Conservation (phyloP, 2,797 vertebrate species). For the Netta rufina region DNA sequence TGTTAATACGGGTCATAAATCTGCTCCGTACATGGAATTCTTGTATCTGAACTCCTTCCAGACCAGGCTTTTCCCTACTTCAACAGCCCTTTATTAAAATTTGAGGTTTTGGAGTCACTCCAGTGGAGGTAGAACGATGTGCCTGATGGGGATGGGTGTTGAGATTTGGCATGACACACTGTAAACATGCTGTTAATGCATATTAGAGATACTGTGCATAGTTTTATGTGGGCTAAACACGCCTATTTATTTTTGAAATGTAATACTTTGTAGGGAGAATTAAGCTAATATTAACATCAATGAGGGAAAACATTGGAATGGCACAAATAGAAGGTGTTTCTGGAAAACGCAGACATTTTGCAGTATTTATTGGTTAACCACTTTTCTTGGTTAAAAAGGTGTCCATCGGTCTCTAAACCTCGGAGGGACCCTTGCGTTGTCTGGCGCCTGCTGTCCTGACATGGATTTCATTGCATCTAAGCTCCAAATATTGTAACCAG, state of each 20-base stretch:
- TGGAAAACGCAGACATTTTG: not conserved
- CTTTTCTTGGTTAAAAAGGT: not conserved
- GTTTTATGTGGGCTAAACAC: slow-evolving; percentile 19
- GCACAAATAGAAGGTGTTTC: not conserved
- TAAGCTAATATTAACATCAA: not conserved
- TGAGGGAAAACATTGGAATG: not conserved
- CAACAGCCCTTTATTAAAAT: slow-evolving; percentile 23
- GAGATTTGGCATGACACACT: not conserved
- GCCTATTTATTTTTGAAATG: not conserved
- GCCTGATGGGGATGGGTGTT: slow-evolving; percentile 12
- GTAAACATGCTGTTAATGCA: not conserved
- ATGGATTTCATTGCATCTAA: not conserved
- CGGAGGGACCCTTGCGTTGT: not conserved
- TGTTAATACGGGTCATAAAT: slow-evolving; percentile 49
- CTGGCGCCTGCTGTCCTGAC: not conserved
- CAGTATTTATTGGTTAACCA: not conserved
- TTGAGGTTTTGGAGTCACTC: slow-evolving; percentile 21
- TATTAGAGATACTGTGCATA: not conserved
- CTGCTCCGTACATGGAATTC: slow-evolving; percentile 20
- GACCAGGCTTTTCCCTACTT: slow-evolving; percentile 30
- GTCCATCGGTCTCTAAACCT: not conserved
- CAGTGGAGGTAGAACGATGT: not conserved
- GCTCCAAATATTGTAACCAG: not conserved
- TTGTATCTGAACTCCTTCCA: slow-evolving; percentile 51
- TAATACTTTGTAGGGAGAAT: not conserved